phyloP scores from a whole-genome alignment of 2,888 invertebrate genomes.

The Halictus quadricinctus region DNA sequence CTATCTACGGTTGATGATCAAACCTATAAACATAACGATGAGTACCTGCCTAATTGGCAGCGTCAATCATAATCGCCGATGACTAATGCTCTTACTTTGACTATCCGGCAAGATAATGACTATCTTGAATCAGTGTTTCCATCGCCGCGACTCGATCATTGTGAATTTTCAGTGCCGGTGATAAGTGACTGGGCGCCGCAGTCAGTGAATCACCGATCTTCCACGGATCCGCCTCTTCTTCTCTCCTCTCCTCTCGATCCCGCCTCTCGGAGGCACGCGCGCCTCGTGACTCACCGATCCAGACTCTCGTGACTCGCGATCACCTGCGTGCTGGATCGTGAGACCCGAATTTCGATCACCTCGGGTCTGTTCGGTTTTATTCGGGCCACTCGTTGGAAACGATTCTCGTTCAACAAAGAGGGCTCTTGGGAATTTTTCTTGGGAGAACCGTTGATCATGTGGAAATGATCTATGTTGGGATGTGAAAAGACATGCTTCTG shows the following conservation, averaged over 20 bases:
- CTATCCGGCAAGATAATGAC: neutral
- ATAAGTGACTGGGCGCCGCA: constrained; percentile 16
- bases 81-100: constrained; percentile 17
- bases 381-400: neutral
- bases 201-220: constrained; percentile 58
- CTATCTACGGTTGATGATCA: neutral
- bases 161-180: constrained; percentile 32
- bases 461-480: too few species aligned
- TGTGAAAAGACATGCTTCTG: too few species aligned
- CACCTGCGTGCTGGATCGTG: constrained; percentile 37
- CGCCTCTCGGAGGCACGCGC: constrained; percentile 31
- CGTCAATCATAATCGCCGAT: neutral
- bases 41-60: neutral
- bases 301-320: constrained; percentile 32
- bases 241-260: neutral
- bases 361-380: neutral
- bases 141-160: constrained; percentile 1
- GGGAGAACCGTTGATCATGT: neutral
- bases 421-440: neutral
- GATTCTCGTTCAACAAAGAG: neutral
- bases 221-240: constrained; percentile 25
- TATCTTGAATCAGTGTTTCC: neutral
- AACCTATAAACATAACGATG: neutral
- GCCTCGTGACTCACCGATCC: constrained; percentile 55
- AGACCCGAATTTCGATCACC: neutral